These are phyloP conservation scores for Drosophila eugracilis DNA, from an alignment of 1,140 invertebrate genomes.

Conservation along the genomic window DNA sequence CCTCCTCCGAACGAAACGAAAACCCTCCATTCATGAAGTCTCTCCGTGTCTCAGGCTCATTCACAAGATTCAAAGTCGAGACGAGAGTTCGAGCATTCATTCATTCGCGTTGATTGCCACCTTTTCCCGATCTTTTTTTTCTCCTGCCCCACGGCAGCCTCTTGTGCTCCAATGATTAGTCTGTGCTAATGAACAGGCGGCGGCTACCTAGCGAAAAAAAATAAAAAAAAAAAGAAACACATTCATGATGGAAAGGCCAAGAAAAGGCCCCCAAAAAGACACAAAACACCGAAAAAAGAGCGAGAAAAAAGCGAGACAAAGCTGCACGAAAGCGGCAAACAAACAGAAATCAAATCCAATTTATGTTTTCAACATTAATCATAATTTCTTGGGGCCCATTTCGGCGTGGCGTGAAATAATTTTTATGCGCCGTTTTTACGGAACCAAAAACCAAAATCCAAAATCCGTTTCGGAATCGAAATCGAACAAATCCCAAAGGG, in stretches of 20 bases:
- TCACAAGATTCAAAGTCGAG: constrained; percentile 45
- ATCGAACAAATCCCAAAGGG: constrained; percentile 12
- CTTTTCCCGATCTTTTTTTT: constrained; percentile 43
- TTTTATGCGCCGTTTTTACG: constrained; percentile 80
- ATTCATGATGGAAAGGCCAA: not conserved
- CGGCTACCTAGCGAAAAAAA: constrained; percentile 58
- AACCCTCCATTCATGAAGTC: constrained; percentile 42
- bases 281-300: constrained; percentile 40
- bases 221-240: constrained; percentile 6
- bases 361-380: constrained; percentile 75
- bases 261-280: constrained; percentile 23
- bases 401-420: constrained; percentile 70
- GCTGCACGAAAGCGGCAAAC: constrained; percentile 64
- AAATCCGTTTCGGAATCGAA: constrained; percentile 1
- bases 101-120: constrained; percentile 78
- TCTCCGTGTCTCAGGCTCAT: constrained; percentile 41
- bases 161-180: constrained; percentile 64
- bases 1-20: constrained; percentile 9
- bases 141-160: constrained; percentile 42
- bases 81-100: constrained; percentile 57
- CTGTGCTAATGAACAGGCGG: constrained; percentile 72
- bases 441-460: constrained; percentile 32
- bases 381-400: constrained; percentile 58
- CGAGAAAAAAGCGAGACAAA: constrained; percentile 33
- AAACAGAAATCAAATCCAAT: constrained; percentile 82